Percentiles rank a stretch among this genome's conserved stretches.
Conservation (phyloP, 2,113 vertebrate genomes). For the Ameiurus melas region DNA sequence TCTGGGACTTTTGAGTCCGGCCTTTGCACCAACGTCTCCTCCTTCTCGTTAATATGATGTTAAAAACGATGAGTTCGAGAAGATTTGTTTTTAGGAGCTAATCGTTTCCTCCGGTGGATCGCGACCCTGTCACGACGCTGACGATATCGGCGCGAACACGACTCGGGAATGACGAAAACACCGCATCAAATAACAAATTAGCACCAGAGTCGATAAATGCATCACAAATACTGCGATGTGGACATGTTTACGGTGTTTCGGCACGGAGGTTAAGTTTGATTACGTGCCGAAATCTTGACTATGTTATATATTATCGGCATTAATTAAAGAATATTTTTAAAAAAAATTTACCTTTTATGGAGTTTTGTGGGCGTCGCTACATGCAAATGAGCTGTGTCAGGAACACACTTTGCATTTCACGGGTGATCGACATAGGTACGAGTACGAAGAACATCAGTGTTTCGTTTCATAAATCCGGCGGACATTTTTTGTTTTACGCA, state of each 20-base stretch:
- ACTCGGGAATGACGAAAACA: not conserved
- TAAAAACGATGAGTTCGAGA: not conserved
- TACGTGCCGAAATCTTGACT: not conserved
- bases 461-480: too few relatives aligned
- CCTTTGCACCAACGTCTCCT: not conserved
- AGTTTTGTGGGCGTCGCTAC: too few relatives aligned
- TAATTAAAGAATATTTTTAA: too few relatives aligned
- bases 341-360: too few relatives aligned
- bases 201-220: not conserved
- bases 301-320: not conserved
- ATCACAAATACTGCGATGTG: not conserved
- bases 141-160: too few relatives aligned
- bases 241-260: not conserved
- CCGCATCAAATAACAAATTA: not conserved
- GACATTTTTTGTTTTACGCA: too few relatives aligned
- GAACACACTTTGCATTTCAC: too few relatives aligned
- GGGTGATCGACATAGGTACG: too few relatives aligned
- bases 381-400: too few relatives aligned
- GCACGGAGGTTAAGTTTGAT: not conserved
- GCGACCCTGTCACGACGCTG: too few relatives aligned
- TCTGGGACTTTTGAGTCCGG: not conserved
- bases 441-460: too few relatives aligned
- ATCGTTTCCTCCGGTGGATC: not conserved
- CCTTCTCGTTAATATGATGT: not conserved
- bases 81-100: too few relatives aligned